Base-by-base conservation (phyloP, 2,113 vertebrate genomes). In the Taurulus bubalis region DNA sequence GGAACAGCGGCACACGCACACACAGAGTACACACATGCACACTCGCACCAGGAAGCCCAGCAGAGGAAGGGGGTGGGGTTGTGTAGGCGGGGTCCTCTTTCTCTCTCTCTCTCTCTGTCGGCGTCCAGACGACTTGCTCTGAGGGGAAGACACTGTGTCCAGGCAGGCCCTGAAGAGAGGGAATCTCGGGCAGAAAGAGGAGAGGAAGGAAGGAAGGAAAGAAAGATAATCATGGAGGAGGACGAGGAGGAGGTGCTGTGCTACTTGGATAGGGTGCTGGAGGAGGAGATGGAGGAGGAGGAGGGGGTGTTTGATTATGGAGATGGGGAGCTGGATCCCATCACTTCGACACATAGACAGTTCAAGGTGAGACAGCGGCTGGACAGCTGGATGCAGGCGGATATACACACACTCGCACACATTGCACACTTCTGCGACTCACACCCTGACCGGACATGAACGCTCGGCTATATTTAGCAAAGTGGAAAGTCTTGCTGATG, bases 251-350 rank as follows among this genome's bases (percentile, higher is more conserved):
- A 98, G 91, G 98, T 95, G 88, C 95, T 99, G 84, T 93, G 97
- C 90, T 96, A 96, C 90, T 91, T 98, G 95, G 97, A 99, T 93
- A 97, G 96, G 91, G 96, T 99, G 85, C 95, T 99, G 89, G 97
- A 98, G 87, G 97, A 98, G 85, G 97, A 65, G 32, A 24, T 28
- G 59, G 97, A 98, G 86, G 97, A 98, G 86, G 96, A 63, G 30
- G 58, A 18, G 59, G 95, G 96, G 89, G 81, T 95, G 81, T 95
- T 95, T 93, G 95, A 95, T n/a, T 90, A 93, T 89, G 96, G 95
- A 93, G 96, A 97, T 89, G 94, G 92, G 49, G 97, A 98, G 88
- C 94, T 96, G 47, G 96, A 96, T 75, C 95, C 96, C 87, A 96
- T 93, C 55, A 94, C 94, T 91, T 92, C 95, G 59, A 77, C 75